Conservation (phyloP, 2,888 invertebrate species). For the Nycteola revayana region DNA sequence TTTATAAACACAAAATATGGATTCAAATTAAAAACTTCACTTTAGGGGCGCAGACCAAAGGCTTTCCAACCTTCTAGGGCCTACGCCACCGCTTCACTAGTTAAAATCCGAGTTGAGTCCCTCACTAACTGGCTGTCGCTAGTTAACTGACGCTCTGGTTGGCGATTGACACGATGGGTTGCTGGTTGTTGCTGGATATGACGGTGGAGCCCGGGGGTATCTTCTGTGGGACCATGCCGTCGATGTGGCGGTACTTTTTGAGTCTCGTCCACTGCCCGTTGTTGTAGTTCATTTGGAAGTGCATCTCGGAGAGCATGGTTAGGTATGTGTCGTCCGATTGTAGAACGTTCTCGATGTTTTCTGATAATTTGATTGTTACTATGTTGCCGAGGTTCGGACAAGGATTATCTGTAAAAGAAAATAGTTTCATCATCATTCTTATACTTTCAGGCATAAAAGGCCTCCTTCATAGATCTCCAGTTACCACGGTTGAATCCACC, state of each 20-base stretch:
- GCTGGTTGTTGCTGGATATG: constrained; percentile 65
- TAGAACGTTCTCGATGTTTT: constrained; percentile 93
- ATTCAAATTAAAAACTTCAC: no score
- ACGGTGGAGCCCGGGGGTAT: constrained; percentile 71
- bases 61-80: no score
- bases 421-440: no score
- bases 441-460: no score
- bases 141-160: constrained; percentile 69
- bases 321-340: constrained; percentile 92
- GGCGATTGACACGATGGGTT: constrained; percentile 67
- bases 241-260: constrained; percentile 92
- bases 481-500: no score
- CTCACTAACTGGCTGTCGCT: background rate
- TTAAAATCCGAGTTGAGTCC: background rate
- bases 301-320: constrained; percentile 94
- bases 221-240: constrained; percentile 75
- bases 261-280: constrained; percentile 97
- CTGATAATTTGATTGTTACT: constrained; percentile 96
- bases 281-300: constrained; percentile 99
- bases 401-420: constrained; percentile 91
- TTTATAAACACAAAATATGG: no score
- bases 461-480: no score
- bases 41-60: no score
- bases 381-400: constrained; percentile 98
- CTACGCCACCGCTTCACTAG: no score